These are phyloP conservation scores for Drosophila nigricruria DNA, from an alignment of 2,888 invertebrate species.

Conservation along the genomic window DNA sequence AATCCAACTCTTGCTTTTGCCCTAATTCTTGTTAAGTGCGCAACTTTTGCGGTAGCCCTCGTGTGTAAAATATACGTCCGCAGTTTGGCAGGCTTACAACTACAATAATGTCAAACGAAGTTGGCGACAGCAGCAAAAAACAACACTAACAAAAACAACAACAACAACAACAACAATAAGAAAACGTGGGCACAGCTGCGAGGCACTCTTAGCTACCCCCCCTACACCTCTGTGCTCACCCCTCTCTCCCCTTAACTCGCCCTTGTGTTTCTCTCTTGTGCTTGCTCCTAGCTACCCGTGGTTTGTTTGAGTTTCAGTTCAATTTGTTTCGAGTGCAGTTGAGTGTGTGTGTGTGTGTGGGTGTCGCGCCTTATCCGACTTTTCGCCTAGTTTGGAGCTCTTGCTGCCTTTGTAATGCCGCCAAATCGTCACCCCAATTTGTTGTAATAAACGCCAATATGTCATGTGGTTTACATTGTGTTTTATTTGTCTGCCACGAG, in stretches of 20 bases:
- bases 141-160: constrained; percentile 38
- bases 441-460: constrained; percentile 82
- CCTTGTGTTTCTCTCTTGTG: constrained; percentile 7
- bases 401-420: constrained; percentile 59
- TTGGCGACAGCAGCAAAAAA: constrained; percentile 57
- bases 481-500: constrained; percentile 51
- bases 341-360: constrained; percentile 25
- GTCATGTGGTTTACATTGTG: constrained; percentile 72
- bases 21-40: not conserved
- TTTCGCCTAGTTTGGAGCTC: constrained; percentile 57
- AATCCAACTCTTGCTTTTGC: not conserved
- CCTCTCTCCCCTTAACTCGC: not conserved
- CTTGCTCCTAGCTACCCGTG: constrained; percentile 29
- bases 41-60: constrained; percentile 25
- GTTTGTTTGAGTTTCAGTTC: constrained; percentile 72
- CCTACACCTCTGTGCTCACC: not conserved
- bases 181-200: constrained; percentile 36
- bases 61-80: constrained; percentile 12
- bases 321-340: constrained; percentile 52
- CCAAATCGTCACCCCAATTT: constrained; percentile 82
- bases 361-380: constrained; percentile 65
- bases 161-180: constrained; percentile 26
- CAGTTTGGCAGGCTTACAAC: constrained; percentile 63
- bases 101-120: constrained; percentile 69
- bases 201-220: not conserved